A percentile compares a stretch with the other conserved stretches of the same genome.
Conservation (phyloP, 2,797 vertebrate genomes). For the Rachycentron canadum region DNA sequence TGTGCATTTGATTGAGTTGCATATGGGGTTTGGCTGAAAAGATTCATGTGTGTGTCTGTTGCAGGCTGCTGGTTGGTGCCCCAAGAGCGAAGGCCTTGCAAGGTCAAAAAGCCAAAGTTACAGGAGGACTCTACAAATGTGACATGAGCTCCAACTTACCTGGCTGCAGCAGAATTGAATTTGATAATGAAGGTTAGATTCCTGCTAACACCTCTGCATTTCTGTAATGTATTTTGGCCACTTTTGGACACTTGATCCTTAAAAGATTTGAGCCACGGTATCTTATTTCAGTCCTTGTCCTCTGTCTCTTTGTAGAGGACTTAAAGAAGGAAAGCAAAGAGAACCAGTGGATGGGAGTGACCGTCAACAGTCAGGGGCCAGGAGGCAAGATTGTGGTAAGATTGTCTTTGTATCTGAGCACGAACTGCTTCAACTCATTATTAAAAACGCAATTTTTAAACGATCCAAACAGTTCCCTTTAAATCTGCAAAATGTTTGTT, state of each 20-base stretch:
- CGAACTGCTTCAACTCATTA: neutral
- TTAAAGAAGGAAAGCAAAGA: slow-evolving; percentile 88
- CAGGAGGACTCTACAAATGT: slow-evolving; percentile 94
- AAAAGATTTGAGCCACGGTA: neutral
- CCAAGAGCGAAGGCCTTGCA: slow-evolving; percentile 88
- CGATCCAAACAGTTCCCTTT: neutral
- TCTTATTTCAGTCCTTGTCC: neutral
- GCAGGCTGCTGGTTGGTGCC: slow-evolving; percentile 94
- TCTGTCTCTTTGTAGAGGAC: slow-evolving; percentile 83
- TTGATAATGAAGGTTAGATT: slow-evolving; percentile 91
- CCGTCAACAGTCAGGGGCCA: slow-evolving; percentile 95
- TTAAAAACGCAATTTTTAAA: neutral
- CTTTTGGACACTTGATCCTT: neutral
- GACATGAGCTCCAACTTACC: slow-evolving; percentile 79
- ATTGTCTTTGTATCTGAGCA: slow-evolving; percentile 31
- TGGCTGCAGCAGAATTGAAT: slow-evolving; percentile 85
- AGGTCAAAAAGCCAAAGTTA: slow-evolving; percentile 86
- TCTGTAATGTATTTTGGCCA: neutral
- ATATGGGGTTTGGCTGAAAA: neutral
- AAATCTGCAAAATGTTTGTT: neutral
- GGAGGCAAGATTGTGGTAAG: slow-evolving; percentile 97
- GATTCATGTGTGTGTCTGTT: slow-evolving; percentile 43
- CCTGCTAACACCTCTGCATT: slow-evolving; percentile 2
- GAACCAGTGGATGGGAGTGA: slow-evolving; percentile 98
- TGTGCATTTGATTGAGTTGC: slow-evolving; percentile 14